phyloP scores from a whole-genome alignment of 2,888 invertebrate species.

The Drosophila prostipennis region DNA sequence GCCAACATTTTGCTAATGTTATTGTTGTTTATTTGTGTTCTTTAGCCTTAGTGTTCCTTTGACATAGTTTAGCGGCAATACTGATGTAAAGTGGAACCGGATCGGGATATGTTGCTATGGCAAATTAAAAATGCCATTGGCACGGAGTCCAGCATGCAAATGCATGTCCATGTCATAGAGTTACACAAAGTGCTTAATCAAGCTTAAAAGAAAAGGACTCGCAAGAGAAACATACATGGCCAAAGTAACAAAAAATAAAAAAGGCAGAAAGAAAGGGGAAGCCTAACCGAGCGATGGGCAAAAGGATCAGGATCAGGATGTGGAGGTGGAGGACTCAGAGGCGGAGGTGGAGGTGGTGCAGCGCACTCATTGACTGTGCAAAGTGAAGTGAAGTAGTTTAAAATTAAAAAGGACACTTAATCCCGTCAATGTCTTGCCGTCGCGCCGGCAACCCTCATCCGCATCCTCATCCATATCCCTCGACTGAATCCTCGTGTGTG shows the following conservation, averaged over 20 bases:
- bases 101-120: slow-evolving; percentile 37
- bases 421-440: slow-evolving; percentile 64
- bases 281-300: slow-evolving; percentile 4
- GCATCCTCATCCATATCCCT: neutral
- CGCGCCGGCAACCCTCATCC: slow-evolving; percentile 25
- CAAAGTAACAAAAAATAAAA: slow-evolving; percentile 15
- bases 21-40: neutral
- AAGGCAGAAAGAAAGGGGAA: slow-evolving; percentile 8
- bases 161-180: slow-evolving; percentile 73
- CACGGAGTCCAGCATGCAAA: slow-evolving; percentile 49
- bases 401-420: slow-evolving; percentile 79
- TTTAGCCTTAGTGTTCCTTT: neutral
- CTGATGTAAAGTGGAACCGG: slow-evolving; percentile 9
- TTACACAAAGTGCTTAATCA: slow-evolving; percentile 81
- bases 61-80: neutral
- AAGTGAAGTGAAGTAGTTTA: slow-evolving; percentile 75
- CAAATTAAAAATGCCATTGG: slow-evolving; percentile 78
- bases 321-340: neutral
- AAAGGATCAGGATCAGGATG: slow-evolving; percentile 5
- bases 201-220: slow-evolving; percentile 73
- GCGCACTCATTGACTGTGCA: slow-evolving; percentile 63
- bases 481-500: slow-evolving; percentile 12
- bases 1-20: neutral
- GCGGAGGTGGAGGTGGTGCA: slow-evolving; percentile 1
- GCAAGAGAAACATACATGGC: slow-evolving; percentile 36